Evolutionary conservation across 2,888 invertebrate species (phyloP).

Genomic region (Heliconius hortense): DNA sequence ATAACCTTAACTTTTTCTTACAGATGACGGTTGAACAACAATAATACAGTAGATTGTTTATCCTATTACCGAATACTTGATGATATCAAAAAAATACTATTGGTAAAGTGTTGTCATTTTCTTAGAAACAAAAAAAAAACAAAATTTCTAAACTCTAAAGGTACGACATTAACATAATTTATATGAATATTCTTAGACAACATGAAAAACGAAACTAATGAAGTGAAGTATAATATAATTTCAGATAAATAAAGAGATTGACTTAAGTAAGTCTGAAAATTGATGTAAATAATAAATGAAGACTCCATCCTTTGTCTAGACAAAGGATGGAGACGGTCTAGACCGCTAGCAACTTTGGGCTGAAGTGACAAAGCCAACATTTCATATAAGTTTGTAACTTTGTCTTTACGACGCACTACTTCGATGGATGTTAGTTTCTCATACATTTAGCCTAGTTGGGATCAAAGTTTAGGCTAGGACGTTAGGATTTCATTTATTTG

Average conservation of each 20-base stretch:
- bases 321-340: no score
- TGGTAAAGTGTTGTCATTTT: neutral
- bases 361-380: slow-evolving; percentile 24
- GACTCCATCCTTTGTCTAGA: slow-evolving; percentile 21
- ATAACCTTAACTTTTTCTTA: no score
- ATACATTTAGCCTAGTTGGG: slow-evolving; percentile 27
- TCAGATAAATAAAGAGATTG: slow-evolving; percentile 7
- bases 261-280: slow-evolving; percentile 7
- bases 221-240: neutral
- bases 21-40: no score
- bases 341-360: slow-evolving; percentile 20
- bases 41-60: neutral
- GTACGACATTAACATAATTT: neutral
- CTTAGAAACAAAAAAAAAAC: neutral
- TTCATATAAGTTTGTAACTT: slow-evolving; percentile 33
- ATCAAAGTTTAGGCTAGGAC: slow-evolving; percentile 1
- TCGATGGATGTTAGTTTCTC: slow-evolving; percentile 29
- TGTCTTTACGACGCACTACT: slow-evolving; percentile 25
- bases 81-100: neutral
- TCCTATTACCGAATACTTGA: neutral
- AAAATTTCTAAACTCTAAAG: no score
- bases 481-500: slow-evolving; percentile 2
- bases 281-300: slow-evolving; percentile 26
- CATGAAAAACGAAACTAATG: neutral
- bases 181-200: neutral